Percentiles rank a stretch among this genome's conserved stretches.
These are phyloP conservation scores for Artemisiospiza belli DNA, from an alignment of 2,113 vertebrate species.

Conservation along the genomic window DNA sequence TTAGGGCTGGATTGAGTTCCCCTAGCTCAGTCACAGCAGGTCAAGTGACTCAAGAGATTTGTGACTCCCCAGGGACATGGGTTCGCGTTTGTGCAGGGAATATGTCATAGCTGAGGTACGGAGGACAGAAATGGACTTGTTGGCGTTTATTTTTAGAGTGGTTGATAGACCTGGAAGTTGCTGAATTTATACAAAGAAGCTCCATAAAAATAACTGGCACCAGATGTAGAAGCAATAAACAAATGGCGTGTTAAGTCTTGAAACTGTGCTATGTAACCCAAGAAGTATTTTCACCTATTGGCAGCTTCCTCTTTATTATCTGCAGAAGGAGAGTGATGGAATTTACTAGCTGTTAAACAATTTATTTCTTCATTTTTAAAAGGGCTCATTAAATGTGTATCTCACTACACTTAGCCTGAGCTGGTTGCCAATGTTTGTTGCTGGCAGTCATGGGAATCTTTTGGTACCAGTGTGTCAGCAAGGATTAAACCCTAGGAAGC, in stretches of 20 bases:
- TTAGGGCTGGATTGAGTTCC: neutral
- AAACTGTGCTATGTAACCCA: neutral
- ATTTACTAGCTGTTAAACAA: neutral
- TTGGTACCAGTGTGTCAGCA: neutral
- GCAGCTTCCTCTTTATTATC: neutral
- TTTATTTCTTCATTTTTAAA: neutral
- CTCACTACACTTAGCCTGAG: rapidly evolving
- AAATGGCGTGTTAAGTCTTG: neutral
- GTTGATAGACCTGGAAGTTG: neutral
- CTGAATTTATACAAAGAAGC: neutral
- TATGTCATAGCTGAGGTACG: neutral
- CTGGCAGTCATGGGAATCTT: neutral
- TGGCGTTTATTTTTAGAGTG: neutral
- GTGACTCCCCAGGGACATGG: neutral
- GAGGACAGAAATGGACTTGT: neutral
- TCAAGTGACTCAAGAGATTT: neutral
- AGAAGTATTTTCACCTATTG: neutral
- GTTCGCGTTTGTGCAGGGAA: neutral
- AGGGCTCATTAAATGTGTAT: neutral
- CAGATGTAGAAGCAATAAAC: neutral
- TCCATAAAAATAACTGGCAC: neutral
- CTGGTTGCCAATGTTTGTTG: neutral
- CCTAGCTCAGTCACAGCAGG: neutral
- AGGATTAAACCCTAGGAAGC: neutral
- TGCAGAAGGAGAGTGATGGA: neutral